Conservation (phyloP, 2,888 invertebrate genomes). For the Chloromyia formosa region DNA sequence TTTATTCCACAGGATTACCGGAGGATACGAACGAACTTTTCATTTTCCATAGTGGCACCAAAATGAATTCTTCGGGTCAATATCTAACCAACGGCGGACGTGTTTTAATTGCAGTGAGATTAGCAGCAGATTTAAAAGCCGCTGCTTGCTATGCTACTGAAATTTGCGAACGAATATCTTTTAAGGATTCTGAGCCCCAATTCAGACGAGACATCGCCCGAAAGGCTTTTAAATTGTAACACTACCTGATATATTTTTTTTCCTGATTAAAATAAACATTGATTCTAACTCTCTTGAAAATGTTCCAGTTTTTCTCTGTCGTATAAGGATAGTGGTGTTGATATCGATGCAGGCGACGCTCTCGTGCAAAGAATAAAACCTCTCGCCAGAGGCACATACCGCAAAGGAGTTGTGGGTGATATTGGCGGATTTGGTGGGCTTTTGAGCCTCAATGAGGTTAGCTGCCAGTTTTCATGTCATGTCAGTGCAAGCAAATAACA, state of each 20-base stretch:
- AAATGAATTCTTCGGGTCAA: conserved; percentile 68
- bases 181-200: conserved; percentile 86
- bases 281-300: conserved; percentile 22
- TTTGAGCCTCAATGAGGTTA: conserved; percentile 80
- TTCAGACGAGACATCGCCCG: conserved; percentile 90
- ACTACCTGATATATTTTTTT: conserved; percentile 46
- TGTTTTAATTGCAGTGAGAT: conserved; percentile 82
- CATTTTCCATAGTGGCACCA: conserved; percentile 89
- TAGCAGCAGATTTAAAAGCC: conserved; percentile 72
- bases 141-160: conserved; percentile 79
- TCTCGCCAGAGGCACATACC: conserved; percentile 78
- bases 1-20: conserved; percentile 66
- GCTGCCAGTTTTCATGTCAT: neutral
- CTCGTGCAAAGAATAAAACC: conserved; percentile 86
- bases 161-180: conserved; percentile 77
- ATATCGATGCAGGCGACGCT: conserved; percentile 90
- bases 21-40: conserved; percentile 57
- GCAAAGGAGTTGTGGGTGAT: conserved; percentile 81
- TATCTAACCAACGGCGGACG: conserved; percentile 87
- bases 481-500: neutral
- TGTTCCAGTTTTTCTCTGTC: conserved; percentile 67
- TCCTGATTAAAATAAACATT: neutral
- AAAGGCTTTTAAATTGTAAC: conserved; percentile 82
- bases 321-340: conserved; percentile 91
- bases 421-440: conserved; percentile 95